Percentiles rank a stretch among this genome's conserved stretches.
phyloP scores from a whole-genome alignment of 2,113 vertebrate genomes.

The Sarotherodon lohbergeri region DNA sequence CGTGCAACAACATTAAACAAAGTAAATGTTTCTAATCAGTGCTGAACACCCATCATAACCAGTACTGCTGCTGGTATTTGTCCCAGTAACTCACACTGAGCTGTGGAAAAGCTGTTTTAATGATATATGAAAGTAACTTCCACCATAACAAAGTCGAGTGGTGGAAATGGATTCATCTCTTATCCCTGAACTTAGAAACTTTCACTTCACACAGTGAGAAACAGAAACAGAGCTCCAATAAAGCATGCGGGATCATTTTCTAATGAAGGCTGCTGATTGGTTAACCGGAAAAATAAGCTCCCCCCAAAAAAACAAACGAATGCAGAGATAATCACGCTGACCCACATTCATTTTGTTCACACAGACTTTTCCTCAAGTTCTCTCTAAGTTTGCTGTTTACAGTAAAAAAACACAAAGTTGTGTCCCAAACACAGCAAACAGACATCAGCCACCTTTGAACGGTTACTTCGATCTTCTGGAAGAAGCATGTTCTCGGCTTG shows the following conservation, averaged over 20 bases:
- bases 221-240: not conserved
- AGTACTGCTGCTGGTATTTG: not conserved
- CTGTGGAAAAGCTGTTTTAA: not conserved
- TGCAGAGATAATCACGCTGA: not conserved
- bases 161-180: not conserved
- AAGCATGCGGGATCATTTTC: not conserved
- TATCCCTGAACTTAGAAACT: not conserved
- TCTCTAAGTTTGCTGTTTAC: not conserved
- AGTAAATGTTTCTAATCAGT: not conserved
- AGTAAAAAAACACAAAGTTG: not conserved
- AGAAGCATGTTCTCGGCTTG: not conserved
- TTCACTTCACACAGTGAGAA: not conserved
- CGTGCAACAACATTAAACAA: not conserved
- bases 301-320: not conserved
- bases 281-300: not conserved
- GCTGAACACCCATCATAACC: not conserved
- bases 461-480: not conserved
- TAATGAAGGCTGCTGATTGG: not conserved
- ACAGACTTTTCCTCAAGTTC: not conserved
- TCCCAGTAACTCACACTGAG: not conserved
- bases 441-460: rapidly evolving
- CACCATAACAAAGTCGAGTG: not conserved
- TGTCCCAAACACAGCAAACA: not conserved
- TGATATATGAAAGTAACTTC: not conserved
- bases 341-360: not conserved